These are phyloP conservation scores for Fundulus diaphanus DNA, from an alignment of 2,797 vertebrate species.

Conservation along the genomic window DNA sequence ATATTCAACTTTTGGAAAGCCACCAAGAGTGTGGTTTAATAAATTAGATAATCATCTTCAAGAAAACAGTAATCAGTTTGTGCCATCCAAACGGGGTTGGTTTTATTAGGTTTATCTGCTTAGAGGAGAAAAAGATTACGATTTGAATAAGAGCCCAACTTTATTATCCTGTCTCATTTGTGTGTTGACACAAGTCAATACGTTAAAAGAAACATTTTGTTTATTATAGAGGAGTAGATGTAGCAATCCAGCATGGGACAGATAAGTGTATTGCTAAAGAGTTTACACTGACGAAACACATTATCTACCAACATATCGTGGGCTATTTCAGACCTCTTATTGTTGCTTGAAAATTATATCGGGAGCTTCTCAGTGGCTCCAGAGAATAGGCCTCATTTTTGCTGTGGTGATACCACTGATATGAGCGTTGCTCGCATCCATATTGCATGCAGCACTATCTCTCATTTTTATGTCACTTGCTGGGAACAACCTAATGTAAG, in stretches of 20 bases:
- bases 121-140: not conserved
- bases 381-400: constrained; percentile 41
- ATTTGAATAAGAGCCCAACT: not conserved
- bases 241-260: not conserved
- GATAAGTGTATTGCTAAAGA: constrained; percentile 8
- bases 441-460: constrained; percentile 39
- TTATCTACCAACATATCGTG: not conserved
- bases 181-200: not conserved
- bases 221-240: constrained; percentile 6
- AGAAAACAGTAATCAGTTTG: not conserved
- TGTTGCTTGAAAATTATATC: constrained; percentile 41
- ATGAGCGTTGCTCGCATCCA: constrained; percentile 40
- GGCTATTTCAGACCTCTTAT: constrained; percentile 17
- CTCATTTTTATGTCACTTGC: constrained; percentile 33
- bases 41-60: not conserved
- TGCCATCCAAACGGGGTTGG: not conserved
- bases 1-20: not conserved
- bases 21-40: not conserved
- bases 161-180: not conserved
- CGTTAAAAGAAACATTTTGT: constrained; percentile 11
- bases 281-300: constrained; percentile 7
- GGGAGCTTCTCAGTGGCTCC: constrained; percentile 24
- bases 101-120: not conserved
- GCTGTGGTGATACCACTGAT: constrained; percentile 30
- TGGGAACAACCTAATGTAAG: constrained; percentile 38